Base-by-base conservation (phyloP, 1,140 invertebrate genomes). In the Acromyrmex heyeri region DNA sequence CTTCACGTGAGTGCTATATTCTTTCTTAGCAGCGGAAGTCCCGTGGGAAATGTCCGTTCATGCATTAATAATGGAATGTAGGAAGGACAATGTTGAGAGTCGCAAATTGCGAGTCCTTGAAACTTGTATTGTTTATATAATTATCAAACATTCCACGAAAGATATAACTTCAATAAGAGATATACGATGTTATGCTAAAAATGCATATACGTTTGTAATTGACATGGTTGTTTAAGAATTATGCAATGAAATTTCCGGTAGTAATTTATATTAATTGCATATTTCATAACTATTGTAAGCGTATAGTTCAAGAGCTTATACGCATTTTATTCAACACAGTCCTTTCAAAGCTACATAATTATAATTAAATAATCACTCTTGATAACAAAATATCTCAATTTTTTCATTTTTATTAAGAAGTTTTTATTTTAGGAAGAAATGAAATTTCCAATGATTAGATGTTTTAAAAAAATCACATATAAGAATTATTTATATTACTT, bases 1-100 rank as follows among this genome's bases (percentile, higher is more conserved):
- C 93, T 98, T 98, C 91, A 97, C 97, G 97, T 98, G 95, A 97
- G 97, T 91, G 5, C 3, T 50, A 48, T n/a, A n/a, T 67, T 76
- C 57, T 61, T 4, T 21, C 21, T 21, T 5, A 44, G 6, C 8
- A 21, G 4, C 55, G 57, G 16, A 27, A 27, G 7, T 44, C 21
- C 16, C 21, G 0, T 24, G 57, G 21, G 57, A 62, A 27, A 77
- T 24, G 21, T 6, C 10, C 16, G 10, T 76, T 34, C 30, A 12
- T 61, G 30, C 8, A 18, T 24, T 76, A 76, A 76, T n/a, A 16
- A 76, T 24, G 2, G 34, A 34, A 16, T 4, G 16, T n/a, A 72
- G 70, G 27, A 75, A 75, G 50, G 72, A 75, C 50, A 12, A 55
- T 38, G 34, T 44, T 27, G 69, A 55, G 50, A 55, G 8, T 30